Conservation (phyloP, 2,888 invertebrate species). For the Agonopterix heracliana region DNA sequence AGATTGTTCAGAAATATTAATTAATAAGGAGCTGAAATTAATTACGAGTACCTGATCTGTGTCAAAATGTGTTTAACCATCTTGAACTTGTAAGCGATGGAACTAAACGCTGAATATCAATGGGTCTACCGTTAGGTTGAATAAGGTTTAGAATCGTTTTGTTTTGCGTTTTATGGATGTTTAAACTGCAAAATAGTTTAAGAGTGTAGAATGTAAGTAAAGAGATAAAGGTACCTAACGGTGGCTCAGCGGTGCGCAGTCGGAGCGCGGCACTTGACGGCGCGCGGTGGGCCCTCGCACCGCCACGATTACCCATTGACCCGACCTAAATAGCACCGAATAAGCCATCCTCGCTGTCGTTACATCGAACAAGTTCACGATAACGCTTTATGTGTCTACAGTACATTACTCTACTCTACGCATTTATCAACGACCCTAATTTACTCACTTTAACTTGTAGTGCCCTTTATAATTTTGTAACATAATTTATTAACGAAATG, state of each 20-base stretch:
- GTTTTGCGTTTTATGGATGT: too few relatives aligned
- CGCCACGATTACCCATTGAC: slow-evolving; percentile 56
- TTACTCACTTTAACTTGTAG: slow-evolving; percentile 25
- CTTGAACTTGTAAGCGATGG: slow-evolving; percentile 1
- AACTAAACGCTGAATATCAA: not conserved
- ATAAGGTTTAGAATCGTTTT: too few relatives aligned
- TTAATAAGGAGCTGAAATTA: slow-evolving; percentile 2
- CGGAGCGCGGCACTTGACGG: not conserved
- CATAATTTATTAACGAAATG: too few relatives aligned
- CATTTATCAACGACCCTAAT: slow-evolving; percentile 30
- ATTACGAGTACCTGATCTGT: not conserved
- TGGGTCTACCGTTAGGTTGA: not conserved
- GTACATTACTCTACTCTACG: slow-evolving; percentile 9
- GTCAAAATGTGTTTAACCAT: slow-evolving; percentile 4
- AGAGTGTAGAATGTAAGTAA: too few relatives aligned
- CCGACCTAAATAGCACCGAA: slow-evolving; percentile 55
- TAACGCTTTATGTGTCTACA: slow-evolving; percentile 30
- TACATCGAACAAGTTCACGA: slow-evolving; percentile 48
- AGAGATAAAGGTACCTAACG: too few relatives aligned
- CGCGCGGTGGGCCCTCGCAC: slow-evolving; percentile 26
- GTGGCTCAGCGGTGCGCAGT: not conserved
- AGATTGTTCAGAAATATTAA: not conserved
- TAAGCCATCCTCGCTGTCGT: slow-evolving; percentile 49
- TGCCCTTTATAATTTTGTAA: not conserved
- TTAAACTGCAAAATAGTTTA: too few relatives aligned